Evolutionary conservation across 1,140 invertebrate genomes (phyloP), one percentile per base, ranked within the genome.

Genomic region (Lamellibrachia luymesi): DNA sequence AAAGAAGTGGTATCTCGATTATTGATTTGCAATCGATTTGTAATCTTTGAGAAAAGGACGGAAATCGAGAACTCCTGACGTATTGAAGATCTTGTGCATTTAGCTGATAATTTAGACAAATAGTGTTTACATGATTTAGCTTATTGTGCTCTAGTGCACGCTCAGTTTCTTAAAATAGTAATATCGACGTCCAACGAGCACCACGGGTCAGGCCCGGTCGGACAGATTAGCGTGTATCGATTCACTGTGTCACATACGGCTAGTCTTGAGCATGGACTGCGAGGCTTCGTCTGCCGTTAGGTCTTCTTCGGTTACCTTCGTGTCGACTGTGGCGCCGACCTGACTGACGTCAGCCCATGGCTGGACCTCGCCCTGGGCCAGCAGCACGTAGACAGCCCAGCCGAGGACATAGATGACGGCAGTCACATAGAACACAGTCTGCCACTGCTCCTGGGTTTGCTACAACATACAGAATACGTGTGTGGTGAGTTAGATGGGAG

Each of bases 381-480:
- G 95, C 2, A 96, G 25, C 1, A 94, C 92, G 94, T 95, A 96
- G 7, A 96, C 90, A 5, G 96, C 27, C 17, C 95, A 94, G 4
- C 96, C 96, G 7, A 95, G 51, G 1, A 95, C 91, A 50, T 96
- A 94, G 49, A 97, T 95, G 22, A 93, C 94, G 2, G 94, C 95
- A 90, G 96, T 96, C 25, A 96, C 94, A 51, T 94, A 94, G 93
- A 97, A 96, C 2, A 97, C 95, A 2, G 94, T 93, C 93, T 95
- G 94, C 96, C 96, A 97, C 93, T 96, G 95, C 91, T 95, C 95
- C 92, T 94, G 95, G 0, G 95, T 95, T 91, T 95, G 94, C 96
- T 96, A 94, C 10, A 92, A 92, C 13, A 92, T 10, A 92, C 50
- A 22, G 2, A 17, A 80, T 22, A 22, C 6, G 6, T 80, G 64